Evolutionary conservation across 2,113 vertebrate genomes (phyloP), one percentile per base, ranked within the genome.

Genomic region (Silurus asotus): DNA sequence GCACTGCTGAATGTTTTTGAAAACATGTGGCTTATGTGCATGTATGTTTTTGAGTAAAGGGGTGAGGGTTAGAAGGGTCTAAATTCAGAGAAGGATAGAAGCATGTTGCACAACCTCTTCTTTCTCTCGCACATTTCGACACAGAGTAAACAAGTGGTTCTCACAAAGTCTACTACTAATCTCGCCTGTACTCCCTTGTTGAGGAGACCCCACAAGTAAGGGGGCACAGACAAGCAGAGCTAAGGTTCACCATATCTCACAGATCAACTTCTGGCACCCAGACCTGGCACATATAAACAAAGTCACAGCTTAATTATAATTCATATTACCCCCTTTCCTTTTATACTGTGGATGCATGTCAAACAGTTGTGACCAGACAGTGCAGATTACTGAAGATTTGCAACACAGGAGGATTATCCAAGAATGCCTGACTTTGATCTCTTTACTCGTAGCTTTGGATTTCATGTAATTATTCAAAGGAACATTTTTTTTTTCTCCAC

Each of bases 261-360:
- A 92, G 90, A 92, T 93, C 84, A 87, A 76, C 58, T 87, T 25
- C 81, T 87, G 55, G 89, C 88, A 92, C 93, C 93, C 91, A 92
- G 91, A 92, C 86, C 90, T 93, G 83, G 90, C 88, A 90, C 91
- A 92, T 92, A 92, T 93, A 93, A 94, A 94, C 93, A 94, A 90
- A 28, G 76, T 90, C 88, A 91, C 91, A 90, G 86, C 88, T 88
- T 87, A 84, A 65, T 69, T 61, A 37, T 92, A 94, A 94, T 93
- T 92, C 92, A 95, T 94, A 91, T 91, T 91, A 90, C 88, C 84
- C 88, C 84, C 82, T 89, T 92, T 86, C 90, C 91, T 93, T 93
- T 94, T 85, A 93, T 95, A 94, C 93, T 94, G 94, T 94, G 94
- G 94, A 94, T 93, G 89, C 88, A 93, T 92, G 93, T 94, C 94